Base-by-base conservation (phyloP, 2,888 invertebrate species). In the Sphinx pinastri region DNA sequence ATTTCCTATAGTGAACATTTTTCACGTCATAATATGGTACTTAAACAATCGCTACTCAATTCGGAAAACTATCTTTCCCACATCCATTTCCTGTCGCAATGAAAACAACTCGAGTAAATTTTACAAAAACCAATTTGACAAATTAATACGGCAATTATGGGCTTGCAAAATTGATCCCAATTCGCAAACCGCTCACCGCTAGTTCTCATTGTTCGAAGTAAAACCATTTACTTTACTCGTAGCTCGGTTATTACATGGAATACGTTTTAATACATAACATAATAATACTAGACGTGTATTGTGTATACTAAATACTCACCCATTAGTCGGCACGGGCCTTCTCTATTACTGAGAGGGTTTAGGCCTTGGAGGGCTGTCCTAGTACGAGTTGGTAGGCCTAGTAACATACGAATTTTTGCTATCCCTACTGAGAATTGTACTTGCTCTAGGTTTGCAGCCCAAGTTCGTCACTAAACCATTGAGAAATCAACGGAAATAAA, bases 121-220 rank as follows among this genome's bases (percentile, higher is more conserved):
- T 19, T 47, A 47, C n/a, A 13, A 16, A 25, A 63, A 63, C 12
- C 47, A 63, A 63, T 49, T 63, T 63, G 47, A 49, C 63, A 63
- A 63, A 63, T 63, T 47, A 63, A 63, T 49, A 63, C 49, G 63
- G 19, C 63, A 63, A 63, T 63, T 49, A 63, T 7, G 49, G 63
- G 12, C 5, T 63, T 7, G 63, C 13, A 63, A 63, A 60, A 63
- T 63, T 49, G 63, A 49, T 63, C 47, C 49, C 19, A 60, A 47
- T 60, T 47, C 60, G 47, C 16, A 63, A 63, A 63, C 63, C 63
- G 63, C 63, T 49, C 13, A 19, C 63, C 47, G 49, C 16, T 49
- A 63, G 63, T 63, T 63, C n/a, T 49, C 63, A 63, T 63, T 63
- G 63, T 63, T 47, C 19, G 19, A 60, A 60, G 60, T 25, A 63